Evolutionary conservation across 2,113 vertebrate species (phyloP).

Genomic region (Nymphicus hollandicus): DNA sequence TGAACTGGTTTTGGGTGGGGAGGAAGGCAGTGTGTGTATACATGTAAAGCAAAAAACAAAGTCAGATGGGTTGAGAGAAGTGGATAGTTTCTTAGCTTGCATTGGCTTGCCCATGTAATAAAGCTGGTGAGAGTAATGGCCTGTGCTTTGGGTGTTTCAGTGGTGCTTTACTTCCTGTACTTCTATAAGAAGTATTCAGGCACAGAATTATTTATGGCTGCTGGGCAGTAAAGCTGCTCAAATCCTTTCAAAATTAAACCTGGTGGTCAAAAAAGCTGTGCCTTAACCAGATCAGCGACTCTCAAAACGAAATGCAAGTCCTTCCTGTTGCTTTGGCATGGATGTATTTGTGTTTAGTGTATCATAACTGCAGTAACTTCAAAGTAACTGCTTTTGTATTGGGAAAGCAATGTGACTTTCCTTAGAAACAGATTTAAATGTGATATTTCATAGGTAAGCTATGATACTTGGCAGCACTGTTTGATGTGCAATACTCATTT

Average conservation of each 20-base stretch:
- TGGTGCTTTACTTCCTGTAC: background rate
- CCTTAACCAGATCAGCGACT: conserved; percentile 7
- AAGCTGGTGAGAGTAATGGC: background rate
- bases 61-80: background rate
- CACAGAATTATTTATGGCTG: conserved; percentile 4
- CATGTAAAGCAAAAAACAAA: background rate
- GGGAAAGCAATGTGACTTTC: background rate
- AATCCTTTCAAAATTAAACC: conserved; percentile 36
- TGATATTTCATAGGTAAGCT: background rate
- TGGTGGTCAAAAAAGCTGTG: background rate
- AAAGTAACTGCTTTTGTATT: background rate
- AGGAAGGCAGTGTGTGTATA: background rate
- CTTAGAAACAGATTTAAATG: background rate
- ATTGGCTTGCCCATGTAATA: background rate
- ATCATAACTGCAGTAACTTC: background rate
- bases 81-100: background rate
- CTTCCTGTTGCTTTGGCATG: background rate
- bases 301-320: background rate
- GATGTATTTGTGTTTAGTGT: background rate
- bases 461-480: background rate
- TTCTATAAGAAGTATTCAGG: background rate
- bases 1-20: background rate
- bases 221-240: conserved; percentile 10
- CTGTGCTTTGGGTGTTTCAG: background rate
- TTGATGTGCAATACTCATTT: background rate